Evolutionary conservation across 2,797 vertebrate genomes (phyloP), one percentile per base, ranked within the genome.

Genomic region (Ara ararauna): DNA sequence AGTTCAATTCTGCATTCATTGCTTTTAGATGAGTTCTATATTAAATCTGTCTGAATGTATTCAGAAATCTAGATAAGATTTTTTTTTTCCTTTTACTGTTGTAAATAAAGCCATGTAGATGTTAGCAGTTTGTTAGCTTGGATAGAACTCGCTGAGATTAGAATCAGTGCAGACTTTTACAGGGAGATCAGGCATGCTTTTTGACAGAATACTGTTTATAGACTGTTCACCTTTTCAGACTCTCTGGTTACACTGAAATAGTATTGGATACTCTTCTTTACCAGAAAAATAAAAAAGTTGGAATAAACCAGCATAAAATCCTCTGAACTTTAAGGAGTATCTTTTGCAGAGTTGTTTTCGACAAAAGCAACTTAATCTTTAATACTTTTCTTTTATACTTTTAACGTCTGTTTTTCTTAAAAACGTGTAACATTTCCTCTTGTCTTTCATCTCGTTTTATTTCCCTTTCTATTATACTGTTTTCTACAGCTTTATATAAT

Each of bases 1-100:
- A 47, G 50, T 92, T 96, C 26, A 92, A 32, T 92, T 87, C 72
- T 75, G 32, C 30, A 32, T 87, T 95, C 74, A 76, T 90, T 90
- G 30, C 73, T 76, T 92, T 94, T 74, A 79, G 64, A 82, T 82
- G 60, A 89, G 32, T 6, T 61, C 30, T 94, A 3, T 82, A 85
- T 90, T 81, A 92, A 83, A 81, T 73, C 53, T 67, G 40, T 90
- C 23, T 51, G 77, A 62, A 93, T 76, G 62, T 94, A 84, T 96
- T 93, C 67, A 79, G 53, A 90, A 79, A 79, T 78, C 61, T 77
- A 78, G 40, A 44, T 79, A 78, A 74, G 23, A n/a, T 2, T n/a
- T 27, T 48, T 42, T 17, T 14, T 30, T 26, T 19, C 8, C 8
- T 20, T 64, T 74, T 81, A 50, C 30, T 58, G 11, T 51, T 85